Conservation (phyloP, 2,113 vertebrate species). For the Lasiurus cinereus region DNA sequence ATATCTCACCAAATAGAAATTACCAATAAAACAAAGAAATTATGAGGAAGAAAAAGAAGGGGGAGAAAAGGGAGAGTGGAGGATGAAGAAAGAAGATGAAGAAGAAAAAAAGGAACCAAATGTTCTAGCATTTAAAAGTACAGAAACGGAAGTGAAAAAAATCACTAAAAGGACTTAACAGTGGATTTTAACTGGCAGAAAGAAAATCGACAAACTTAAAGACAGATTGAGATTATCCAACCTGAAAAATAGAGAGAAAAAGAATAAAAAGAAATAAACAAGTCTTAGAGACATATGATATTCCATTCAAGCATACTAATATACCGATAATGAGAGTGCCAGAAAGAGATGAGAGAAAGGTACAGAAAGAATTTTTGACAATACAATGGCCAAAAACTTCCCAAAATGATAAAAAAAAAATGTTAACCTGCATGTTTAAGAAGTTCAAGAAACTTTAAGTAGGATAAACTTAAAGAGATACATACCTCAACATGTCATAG, state of each 20-base stretch:
- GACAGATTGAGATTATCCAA: not conserved
- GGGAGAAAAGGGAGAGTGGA: not conserved
- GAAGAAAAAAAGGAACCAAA: not conserved
- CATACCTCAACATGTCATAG: not conserved
- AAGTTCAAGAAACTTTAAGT: not conserved
- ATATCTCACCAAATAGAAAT: not conserved
- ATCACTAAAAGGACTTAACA: not conserved
- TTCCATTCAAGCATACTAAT: not conserved
- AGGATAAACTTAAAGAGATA: not conserved
- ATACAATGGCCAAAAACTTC: not conserved
- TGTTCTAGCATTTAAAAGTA: not conserved
- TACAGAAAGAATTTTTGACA: not conserved
- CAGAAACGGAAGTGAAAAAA: not conserved
- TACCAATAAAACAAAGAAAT: not conserved
- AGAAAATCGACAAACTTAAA: conserved; percentile 1
- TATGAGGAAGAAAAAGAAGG: not conserved
- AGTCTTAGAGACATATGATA: not conserved
- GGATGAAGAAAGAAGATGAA: not conserved
- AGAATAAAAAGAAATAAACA: not conserved
- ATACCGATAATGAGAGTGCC: not conserved
- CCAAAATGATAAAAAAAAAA: not conserved
- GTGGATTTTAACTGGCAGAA: not conserved
- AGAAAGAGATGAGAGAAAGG: not conserved
- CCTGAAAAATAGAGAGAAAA: not conserved
- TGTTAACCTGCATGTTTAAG: not conserved